phyloP scores from a whole-genome alignment of 2,113 vertebrate genomes.

The Hypanus sabinus region DNA sequence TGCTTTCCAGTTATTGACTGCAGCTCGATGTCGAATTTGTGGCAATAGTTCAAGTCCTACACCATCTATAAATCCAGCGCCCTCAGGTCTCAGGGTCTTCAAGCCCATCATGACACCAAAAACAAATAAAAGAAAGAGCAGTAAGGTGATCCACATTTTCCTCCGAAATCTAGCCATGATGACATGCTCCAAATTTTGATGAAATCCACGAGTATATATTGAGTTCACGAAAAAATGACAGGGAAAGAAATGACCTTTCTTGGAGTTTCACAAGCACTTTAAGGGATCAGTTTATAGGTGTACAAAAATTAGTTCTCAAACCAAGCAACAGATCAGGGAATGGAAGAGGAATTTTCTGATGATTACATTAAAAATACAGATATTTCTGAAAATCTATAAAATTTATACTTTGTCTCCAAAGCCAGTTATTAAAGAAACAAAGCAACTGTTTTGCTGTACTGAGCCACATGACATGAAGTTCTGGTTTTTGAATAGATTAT shows the following conservation, averaged over 20 bases:
- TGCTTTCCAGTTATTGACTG: not conserved
- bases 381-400: not conserved
- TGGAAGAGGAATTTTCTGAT: too few relatives aligned
- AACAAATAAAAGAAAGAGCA: constrained; percentile 70
- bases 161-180: constrained; percentile 84
- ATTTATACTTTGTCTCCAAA: not conserved
- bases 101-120: constrained; percentile 75
- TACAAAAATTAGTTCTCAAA: not conserved
- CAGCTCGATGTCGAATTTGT: constrained; percentile 51
- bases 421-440: not conserved
- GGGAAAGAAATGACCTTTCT: not conserved
- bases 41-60: constrained; percentile 63
- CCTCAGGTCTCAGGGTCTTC: constrained; percentile 72
- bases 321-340: not conserved
- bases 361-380: not conserved
- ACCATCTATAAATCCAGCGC: constrained; percentile 59
- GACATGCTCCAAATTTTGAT: not conserved
- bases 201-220: not conserved
- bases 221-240: too few relatives aligned
- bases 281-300: not conserved
- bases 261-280: not conserved
- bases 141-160: constrained; percentile 71
- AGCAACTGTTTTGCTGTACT: not conserved
- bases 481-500: not conserved
- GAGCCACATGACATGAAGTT: not conserved